Percentiles rank a stretch among this genome's conserved stretches.
phyloP scores from a whole-genome alignment of 2,888 invertebrate species.

The Limnephilus marmoratus region DNA sequence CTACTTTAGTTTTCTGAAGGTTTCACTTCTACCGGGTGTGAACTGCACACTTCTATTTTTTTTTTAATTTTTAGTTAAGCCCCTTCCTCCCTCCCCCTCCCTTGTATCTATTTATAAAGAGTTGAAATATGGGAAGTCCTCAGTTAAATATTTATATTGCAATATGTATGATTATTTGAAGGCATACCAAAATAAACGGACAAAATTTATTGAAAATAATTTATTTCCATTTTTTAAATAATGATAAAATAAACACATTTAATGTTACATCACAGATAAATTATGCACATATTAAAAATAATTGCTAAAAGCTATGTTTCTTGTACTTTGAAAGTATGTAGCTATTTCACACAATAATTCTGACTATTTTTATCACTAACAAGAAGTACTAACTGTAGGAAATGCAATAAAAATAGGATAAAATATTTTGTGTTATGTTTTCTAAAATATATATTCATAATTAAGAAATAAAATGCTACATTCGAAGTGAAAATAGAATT shows the following conservation, averaged over 20 bases:
- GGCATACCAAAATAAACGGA: background rate
- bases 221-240: conserved; percentile 30
- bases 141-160: background rate
- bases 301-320: conserved; percentile 30
- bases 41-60: too few relatives aligned
- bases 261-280: conserved; percentile 50
- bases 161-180: too few relatives aligned
- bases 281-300: conserved; percentile 44
- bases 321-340: conserved; percentile 36
- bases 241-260: conserved; percentile 41
- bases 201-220: conserved; percentile 30
- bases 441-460: background rate
- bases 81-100: too few relatives aligned
- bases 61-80: too few relatives aligned
- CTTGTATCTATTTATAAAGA: background rate
- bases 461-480: background rate
- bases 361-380: background rate
- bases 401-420: background rate
- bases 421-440: background rate
- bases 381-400: background rate
- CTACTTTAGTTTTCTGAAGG: too few relatives aligned
- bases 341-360: background rate
- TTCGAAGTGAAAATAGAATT: background rate
- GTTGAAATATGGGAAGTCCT: background rate
- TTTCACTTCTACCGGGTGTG: too few relatives aligned